phyloP scores from a whole-genome alignment of 1,140 invertebrate genomes.

The Platorchestia sp. region DNA sequence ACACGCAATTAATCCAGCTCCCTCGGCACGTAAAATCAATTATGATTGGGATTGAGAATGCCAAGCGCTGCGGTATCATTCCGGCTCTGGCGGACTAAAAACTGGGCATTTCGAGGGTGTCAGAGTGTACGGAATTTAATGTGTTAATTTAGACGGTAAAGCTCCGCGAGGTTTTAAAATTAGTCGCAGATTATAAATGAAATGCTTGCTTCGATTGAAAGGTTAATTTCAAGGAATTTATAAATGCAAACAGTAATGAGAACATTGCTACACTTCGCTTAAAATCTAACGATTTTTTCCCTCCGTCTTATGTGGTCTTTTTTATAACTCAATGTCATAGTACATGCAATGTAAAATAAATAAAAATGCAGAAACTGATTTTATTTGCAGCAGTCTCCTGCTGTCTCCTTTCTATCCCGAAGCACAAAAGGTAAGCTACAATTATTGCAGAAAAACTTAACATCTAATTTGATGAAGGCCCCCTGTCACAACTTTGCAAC shows the following conservation, averaged over 20 bases:
- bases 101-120: neutral
- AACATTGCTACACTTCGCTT: neutral
- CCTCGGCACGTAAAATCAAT: neutral
- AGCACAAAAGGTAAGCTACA: no score
- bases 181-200: neutral
- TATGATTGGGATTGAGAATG: neutral
- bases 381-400: neutral
- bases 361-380: no score
- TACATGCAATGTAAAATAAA: no score
- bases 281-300: neutral
- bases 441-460: neutral
- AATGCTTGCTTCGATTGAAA: neutral
- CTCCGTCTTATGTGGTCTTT: no score
- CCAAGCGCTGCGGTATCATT: neutral
- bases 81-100: neutral
- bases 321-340: no score
- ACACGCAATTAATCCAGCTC: neutral
- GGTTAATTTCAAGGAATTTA: neutral
- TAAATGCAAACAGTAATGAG: neutral
- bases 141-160: neutral
- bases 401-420: neutral
- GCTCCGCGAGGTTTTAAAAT: neutral
- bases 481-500: neutral
- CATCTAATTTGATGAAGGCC: neutral
- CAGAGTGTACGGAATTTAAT: neutral